phyloP scores from a whole-genome alignment of 2,888 invertebrate species.

The Agrochola lota region DNA sequence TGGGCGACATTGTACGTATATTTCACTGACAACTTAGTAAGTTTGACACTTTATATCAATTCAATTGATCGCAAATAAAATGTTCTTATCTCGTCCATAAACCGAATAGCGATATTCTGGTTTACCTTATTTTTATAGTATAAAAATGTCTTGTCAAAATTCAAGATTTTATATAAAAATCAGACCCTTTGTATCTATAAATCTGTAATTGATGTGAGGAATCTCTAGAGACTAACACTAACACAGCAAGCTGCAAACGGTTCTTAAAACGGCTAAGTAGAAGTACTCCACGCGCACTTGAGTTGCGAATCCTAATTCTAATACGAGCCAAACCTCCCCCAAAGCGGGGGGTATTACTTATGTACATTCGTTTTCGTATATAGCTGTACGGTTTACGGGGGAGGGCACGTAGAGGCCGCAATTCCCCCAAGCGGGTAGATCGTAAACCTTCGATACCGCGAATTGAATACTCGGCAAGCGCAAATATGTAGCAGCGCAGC shows the following conservation, averaged over 20 bases:
- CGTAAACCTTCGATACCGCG: constrained; percentile 89
- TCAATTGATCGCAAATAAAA: neutral
- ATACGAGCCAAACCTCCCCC: constrained; percentile 79
- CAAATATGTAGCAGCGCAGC: constrained; percentile 82
- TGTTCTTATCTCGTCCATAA: neutral
- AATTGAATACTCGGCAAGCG: constrained; percentile 86
- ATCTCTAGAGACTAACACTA: constrained; percentile 5
- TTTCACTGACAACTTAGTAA: neutral
- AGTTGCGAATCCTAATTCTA: constrained; percentile 87
- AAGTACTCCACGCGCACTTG: constrained; percentile 73
- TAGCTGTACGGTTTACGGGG: constrained; percentile 78
- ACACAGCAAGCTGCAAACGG: constrained; percentile 31
- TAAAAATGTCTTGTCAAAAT: neutral
- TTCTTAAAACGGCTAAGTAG: constrained; percentile 69
- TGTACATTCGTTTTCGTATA: constrained; percentile 81
- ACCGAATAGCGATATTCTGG: neutral
- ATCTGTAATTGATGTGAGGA: neutral
- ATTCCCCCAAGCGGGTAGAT: constrained; percentile 89
- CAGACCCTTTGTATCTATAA: neutral
- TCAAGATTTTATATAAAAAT: neutral
- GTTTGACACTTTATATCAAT: neutral
- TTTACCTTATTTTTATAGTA: neutral
- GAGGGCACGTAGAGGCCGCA: constrained; percentile 86
- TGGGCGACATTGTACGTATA: too few species aligned
- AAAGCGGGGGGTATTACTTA: constrained; percentile 80